Evolutionary conservation across 2,888 invertebrate species (phyloP), one percentile per base, ranked within the genome.

Genomic region (Eueremaeus valkanovi): DNA sequence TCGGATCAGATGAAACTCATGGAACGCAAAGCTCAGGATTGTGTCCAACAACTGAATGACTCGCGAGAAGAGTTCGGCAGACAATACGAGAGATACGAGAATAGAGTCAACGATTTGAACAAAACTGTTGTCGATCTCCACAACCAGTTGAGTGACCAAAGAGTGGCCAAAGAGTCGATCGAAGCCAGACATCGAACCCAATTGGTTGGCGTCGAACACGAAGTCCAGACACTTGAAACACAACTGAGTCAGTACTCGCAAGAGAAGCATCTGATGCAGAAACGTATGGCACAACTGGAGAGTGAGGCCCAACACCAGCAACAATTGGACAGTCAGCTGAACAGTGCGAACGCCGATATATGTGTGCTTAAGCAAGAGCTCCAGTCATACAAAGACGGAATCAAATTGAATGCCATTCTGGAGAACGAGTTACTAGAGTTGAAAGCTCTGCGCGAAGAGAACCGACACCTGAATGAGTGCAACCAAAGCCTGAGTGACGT

Each of bases 381-480:
- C 9, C 45, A 66, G 16, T 63, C 66, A 16, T 49, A 42, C 33
- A 36, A 74, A 31, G 74, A 74, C n/a, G 49, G 51, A 1, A 33
- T 36, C 31, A 51, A 70, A 55, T 33, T 74, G 27, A 16, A 31
- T 16, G 6, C 29, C n/a, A 74, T 74, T 29, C 18, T 74, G 11
- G 27, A 74, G 42, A 68, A 33, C 16, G 74, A 68, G 42, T 18
- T 74, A 6, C n/a, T n/a, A 24, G 42, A 74, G 29, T 68, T 55
- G 27, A 33, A 66, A 16, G 13, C 0, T 11, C n/a, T 66, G 0
- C 27, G 42, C 40, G 74, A 74, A 31, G 63, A 74, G 24, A 74
- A 74, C 42, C 6, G 18, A 66, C n/a, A 74, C 0, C 68, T 74
- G 6, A 42, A 42, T 33, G 21, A 33, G 18, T 29, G 36, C 18